Evolutionary conservation across 1,140 invertebrate species (phyloP), one percentile per base, ranked within the genome.

Genomic region (Meloidogyne hapla): DNA sequence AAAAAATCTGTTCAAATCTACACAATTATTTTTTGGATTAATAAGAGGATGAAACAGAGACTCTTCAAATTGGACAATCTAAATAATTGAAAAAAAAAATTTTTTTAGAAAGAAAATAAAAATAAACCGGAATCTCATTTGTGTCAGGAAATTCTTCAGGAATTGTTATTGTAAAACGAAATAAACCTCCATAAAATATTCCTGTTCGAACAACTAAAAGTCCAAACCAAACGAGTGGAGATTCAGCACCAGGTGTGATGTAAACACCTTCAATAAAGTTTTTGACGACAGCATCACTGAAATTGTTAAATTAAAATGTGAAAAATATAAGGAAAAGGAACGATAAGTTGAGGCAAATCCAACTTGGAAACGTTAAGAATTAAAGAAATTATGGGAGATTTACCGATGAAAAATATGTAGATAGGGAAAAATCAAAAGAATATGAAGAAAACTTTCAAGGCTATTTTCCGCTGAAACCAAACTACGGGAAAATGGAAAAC

Each of bases 251-350:
- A 26, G 42, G 38, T 13, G 74, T 75, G 10, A 75, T 23, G 33
- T 75, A 75, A 21, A 75, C 63, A n/a, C 74, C 74, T 70, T 75
- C 74, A 40, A 75, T 70, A n/a, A 62, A 62, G 38, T 75, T 70
- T 75, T 68, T 75, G 15, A 62, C 74, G 18, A 75, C 74, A 6
- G 74, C 70, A 33, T 66, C 74, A 42, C 74, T 75, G 23, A 26
- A 75, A 75, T 3, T 12, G 15, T 3, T 63, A 33, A 33, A 33
- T 63, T 63, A 63, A 8, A 25, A 10, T 26, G 13, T 33, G 6
- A 65, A 12, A 5, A 5, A 63, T 25, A 23, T 5, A n/a, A n/a
- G n/a, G n/a, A 63, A 63, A 63, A 63, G 25, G 25, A 21, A 63
- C 8, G 3, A 5, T 5, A 63, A 8, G 3, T 33, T 33, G 8